Conservation (phyloP, 2,797 vertebrate genomes). For the Falco peregrinus region DNA sequence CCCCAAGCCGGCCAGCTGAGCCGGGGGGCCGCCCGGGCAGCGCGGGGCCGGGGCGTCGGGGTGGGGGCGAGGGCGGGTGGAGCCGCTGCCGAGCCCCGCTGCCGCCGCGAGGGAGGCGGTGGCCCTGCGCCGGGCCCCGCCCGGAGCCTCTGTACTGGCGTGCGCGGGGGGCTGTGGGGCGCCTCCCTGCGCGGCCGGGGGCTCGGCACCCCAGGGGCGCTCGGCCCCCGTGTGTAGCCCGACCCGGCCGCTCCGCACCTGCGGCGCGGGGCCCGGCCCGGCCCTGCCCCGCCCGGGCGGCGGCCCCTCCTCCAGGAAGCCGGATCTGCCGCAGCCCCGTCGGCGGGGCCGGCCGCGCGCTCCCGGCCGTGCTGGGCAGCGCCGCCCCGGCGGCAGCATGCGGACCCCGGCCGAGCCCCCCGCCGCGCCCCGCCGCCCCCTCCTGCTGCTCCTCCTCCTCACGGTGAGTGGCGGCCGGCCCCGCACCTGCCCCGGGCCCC, state of each 20-base stretch:
- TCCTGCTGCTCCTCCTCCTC: constrained; percentile 7
- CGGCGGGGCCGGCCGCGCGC: not conserved
- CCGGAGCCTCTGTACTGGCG: not conserved
- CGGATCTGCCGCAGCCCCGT: constrained; percentile 35
- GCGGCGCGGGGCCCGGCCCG: not conserved
- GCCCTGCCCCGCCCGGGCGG: not conserved
- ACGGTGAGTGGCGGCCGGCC: constrained; percentile 41
- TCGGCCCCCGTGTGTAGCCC: not conserved
- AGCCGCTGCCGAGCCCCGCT: not conserved
- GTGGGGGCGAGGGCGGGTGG: not conserved
- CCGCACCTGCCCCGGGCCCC: not conserved
- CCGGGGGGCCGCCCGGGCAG: not conserved
- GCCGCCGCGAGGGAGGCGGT: not conserved
- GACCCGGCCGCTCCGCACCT: not conserved
- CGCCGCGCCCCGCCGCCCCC: not conserved
- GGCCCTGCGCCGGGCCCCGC: too few relatives aligned
- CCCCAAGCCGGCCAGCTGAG: too few relatives aligned
- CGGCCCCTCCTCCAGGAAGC: constrained; percentile 57
- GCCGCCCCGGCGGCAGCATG: not conserved
- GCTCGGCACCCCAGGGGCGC: not conserved
- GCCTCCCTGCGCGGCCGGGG: not conserved
- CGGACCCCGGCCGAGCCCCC: not conserved
- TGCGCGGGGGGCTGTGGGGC: not conserved
- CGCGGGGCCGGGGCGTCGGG: not conserved
- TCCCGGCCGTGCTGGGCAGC: not conserved